Evolutionary conservation across 2,888 invertebrate genomes (phyloP).

Genomic region (Melanargia galathea): DNA sequence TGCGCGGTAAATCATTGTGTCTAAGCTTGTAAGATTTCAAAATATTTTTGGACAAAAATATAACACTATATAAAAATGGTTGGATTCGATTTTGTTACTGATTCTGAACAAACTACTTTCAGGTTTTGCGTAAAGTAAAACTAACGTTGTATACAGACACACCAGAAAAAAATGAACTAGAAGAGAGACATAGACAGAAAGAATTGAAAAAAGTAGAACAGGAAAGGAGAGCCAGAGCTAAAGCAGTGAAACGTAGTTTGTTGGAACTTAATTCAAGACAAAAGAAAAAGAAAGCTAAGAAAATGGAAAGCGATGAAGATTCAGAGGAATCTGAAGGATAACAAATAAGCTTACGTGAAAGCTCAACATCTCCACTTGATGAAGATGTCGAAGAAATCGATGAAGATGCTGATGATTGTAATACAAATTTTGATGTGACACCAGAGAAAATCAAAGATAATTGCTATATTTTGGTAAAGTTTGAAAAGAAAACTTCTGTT

Average conservation of each 20-base stretch:
- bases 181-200: slow-evolving; percentile 25
- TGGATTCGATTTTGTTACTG: too few species aligned
- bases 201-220: slow-evolving; percentile 30
- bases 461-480: slow-evolving; percentile 36
- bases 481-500: slow-evolving; percentile 33
- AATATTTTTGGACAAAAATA: too few species aligned
- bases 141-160: slow-evolving; percentile 11
- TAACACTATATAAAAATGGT: too few species aligned
- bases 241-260: slow-evolving; percentile 29
- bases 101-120: too few species aligned
- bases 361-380: slow-evolving; percentile 32
- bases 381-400: slow-evolving; percentile 28
- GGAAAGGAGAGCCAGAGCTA: slow-evolving; percentile 27
- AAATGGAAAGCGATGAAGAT: slow-evolving; percentile 32
- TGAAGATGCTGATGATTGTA: slow-evolving; percentile 30
- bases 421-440: slow-evolving; percentile 22
- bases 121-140: too few species aligned
- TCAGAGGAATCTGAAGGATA: slow-evolving; percentile 32
- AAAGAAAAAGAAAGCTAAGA: slow-evolving; percentile 29
- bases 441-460: slow-evolving; percentile 37
- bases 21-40: too few species aligned
- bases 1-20: too few species aligned
- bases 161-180: background rate
- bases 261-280: slow-evolving; percentile 17
- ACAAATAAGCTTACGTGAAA: slow-evolving; percentile 32